Evolutionary conservation across 2,888 invertebrate genomes (phyloP), one percentile per base, ranked within the genome.

Genomic region (Galeruca laticollis): DNA sequence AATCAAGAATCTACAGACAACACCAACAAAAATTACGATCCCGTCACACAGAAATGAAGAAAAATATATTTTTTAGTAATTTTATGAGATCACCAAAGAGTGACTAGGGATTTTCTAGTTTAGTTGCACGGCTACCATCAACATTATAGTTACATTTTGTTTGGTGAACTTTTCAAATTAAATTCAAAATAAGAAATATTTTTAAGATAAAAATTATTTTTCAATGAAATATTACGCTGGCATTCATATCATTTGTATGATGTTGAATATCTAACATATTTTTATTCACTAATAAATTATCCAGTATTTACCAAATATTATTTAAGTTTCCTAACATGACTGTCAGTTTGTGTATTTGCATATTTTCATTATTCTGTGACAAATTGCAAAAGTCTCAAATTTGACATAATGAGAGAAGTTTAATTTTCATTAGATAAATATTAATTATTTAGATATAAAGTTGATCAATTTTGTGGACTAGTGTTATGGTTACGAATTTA

Each of bases 21-120:
- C 74, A 77, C 57, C 78, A 82, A 82, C 81, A 80, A 79, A 81
- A 82, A 77, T 81, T 80, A 80, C 78, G 78, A 81, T 77, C 77
- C 78, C 78, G 78, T 80, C 78, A 77, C 67, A 64, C 64, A 64
- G 56, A 66, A 66, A 65, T 52, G 49, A 35, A 73, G 73, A 77
- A 77, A 76, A 74, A 72, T 73, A 70, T 69, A 70, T 57, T 70
- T 71, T 65, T 65, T 64, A 60, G 47, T 63, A 68, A 70, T 69
- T 72, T 63, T 69, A 69, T 68, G 65, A 69, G 60, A 56, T 52
- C 69, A 72, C 72, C 60, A 64, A 40, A 35, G 49, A 66, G 51
- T 66, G 66, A 63, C 52, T 72, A 56, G 59, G 56, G 69, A 61
- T 61, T 43, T 49, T 71, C 59, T 18, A 49, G 33, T 66, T 26